Conservation (phyloP, 1,140 invertebrate species). For the Harlomillsia oculata region DNA sequence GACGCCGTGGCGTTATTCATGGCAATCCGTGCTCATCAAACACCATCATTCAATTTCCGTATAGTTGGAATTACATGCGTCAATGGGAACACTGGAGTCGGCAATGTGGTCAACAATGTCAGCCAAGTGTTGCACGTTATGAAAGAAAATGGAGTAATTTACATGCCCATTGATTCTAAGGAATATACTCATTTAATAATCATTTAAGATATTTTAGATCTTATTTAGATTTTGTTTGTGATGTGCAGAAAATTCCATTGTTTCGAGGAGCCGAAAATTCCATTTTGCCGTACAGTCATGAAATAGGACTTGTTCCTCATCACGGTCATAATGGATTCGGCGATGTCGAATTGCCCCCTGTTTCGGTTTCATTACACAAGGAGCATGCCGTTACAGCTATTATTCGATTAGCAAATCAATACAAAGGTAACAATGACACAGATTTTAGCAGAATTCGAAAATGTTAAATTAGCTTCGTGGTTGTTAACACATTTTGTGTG, state of each 20-base stretch:
- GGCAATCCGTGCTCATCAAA: conserved; percentile 15
- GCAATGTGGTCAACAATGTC: conserved; percentile 34
- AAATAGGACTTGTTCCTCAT: conserved; percentile 37
- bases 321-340: conserved; percentile 60
- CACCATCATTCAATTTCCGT: conserved; percentile 4
- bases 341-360: conserved; percentile 40
- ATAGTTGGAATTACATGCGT: conserved; percentile 34
- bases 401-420: conserved; percentile 43
- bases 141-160: conserved; percentile 4
- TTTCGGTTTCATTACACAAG: conserved; percentile 31
- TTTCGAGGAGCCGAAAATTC: conserved; percentile 36
- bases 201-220: background rate
- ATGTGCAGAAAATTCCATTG: conserved; percentile 38
- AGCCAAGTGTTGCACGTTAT: conserved; percentile 20
- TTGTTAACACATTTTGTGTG: background rate
- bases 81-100: conserved; percentile 32
- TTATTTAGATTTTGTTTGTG: background rate
- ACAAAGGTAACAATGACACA: conserved; percentile 38
- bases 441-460: background rate
- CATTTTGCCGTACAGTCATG: conserved; percentile 36
- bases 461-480: background rate
- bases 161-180: too few species aligned
- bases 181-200: too few species aligned
- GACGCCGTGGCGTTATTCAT: conserved; percentile 24
- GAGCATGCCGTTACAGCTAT: conserved; percentile 45